These are phyloP conservation scores for Phyto melanocephala DNA, from an alignment of 2,888 invertebrate genomes.

Conservation along the genomic window DNA sequence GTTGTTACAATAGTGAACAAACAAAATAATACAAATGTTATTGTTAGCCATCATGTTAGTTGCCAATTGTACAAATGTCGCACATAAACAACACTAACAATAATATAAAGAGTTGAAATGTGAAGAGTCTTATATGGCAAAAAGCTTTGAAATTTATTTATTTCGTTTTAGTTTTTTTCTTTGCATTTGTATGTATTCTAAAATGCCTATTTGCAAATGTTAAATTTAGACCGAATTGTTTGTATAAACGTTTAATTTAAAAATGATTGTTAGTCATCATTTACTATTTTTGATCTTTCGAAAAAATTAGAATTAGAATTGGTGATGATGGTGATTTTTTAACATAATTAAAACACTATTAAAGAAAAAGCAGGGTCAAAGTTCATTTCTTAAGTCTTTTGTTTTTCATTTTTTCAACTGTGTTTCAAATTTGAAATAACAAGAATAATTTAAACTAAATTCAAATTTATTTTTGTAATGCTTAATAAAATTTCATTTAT, in stretches of 20 bases:
- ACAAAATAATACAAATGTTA: slow-evolving; percentile 63
- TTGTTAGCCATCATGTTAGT: slow-evolving; percentile 65
- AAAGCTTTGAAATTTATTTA: slow-evolving; percentile 50
- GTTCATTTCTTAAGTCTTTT: slow-evolving; percentile 30
- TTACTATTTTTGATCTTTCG: background rate
- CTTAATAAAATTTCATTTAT: too few relatives aligned
- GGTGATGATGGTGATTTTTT: background rate
- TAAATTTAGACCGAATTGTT: slow-evolving; percentile 2
- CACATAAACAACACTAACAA: slow-evolving; percentile 65
- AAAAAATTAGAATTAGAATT: background rate
- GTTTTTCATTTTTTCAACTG: too few relatives aligned
- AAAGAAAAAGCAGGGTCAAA: background rate
- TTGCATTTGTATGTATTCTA: background rate
- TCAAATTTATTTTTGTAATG: too few relatives aligned
- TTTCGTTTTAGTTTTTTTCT: background rate
- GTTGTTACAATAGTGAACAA: background rate
- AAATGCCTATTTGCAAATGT: slow-evolving; percentile 46
- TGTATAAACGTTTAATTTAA: background rate
- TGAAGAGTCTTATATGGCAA: slow-evolving; percentile 62
- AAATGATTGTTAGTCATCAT: slow-evolving; percentile 38
- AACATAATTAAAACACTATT: background rate
- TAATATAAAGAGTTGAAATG: slow-evolving; percentile 64
- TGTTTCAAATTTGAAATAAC: too few relatives aligned
- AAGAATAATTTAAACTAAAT: too few relatives aligned
- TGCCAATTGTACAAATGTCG: slow-evolving; percentile 65